Conservation (phyloP, 2,888 invertebrate species). For the Erynnis tages region DNA sequence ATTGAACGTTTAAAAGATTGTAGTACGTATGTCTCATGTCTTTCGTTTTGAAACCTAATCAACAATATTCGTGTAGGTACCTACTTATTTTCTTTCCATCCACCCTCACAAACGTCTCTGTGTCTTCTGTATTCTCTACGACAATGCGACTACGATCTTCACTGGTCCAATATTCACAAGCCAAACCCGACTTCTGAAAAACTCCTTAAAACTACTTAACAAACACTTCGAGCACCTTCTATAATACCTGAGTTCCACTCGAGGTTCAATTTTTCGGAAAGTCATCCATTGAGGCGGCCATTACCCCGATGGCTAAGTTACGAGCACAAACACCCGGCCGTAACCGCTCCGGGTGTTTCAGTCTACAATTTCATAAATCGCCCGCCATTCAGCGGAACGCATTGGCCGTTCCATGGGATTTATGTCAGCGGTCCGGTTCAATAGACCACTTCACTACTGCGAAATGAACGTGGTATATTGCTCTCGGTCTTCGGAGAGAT, state of each 20-base stretch:
- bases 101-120: no score
- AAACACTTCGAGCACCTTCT: no score
- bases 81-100: no score
- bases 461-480: background rate
- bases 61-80: no score
- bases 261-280: background rate
- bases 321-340: conserved; percentile 1
- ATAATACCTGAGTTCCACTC: background rate
- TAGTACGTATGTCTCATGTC: no score
- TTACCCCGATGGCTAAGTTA: conserved; percentile 4
- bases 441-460: conserved; percentile 2
- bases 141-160: no score
- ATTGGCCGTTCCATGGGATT: conserved; percentile 16
- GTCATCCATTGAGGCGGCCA: background rate
- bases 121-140: no score
- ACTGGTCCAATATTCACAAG: no score
- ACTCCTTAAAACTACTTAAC: no score
- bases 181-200: no score
- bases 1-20: no score
- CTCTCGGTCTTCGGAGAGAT: background rate
- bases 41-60: no score
- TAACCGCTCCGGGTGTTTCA: background rate
- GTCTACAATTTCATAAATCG: conserved; percentile 11
- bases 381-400: conserved; percentile 11
- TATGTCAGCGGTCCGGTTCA: conserved; percentile 14